Evolutionary conservation across 2,113 vertebrate species (phyloP), one percentile per base, ranked within the genome.

Genomic region (Megaceryle torquata): DNA sequence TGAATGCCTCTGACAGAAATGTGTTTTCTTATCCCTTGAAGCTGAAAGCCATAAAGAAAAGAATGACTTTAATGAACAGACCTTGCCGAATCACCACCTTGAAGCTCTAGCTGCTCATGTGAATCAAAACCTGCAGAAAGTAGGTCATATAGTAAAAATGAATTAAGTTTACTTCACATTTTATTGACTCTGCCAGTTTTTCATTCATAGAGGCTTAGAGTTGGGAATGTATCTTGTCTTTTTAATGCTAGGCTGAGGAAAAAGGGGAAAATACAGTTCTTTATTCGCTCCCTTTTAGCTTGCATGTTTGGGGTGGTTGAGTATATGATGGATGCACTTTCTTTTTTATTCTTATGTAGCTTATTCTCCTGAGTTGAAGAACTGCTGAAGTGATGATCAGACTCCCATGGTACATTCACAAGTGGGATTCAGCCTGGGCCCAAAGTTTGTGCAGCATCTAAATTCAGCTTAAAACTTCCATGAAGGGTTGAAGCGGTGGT

Each of bases 91-190:
- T 97, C 94, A 93, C 96, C 95, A 97, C 92, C 96, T 97, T 97
- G 85, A 95, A 97, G 95, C 95, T 96, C 93, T 76, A 71, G 77
- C 97, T 1, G 53, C 95, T 98, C 95, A 64, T 96, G 95, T 96
- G 97, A 98, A 96, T 97, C 96, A 97, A 96, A 98, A 97, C 95
- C 92, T 75, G 87, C 86, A 14, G 56, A 96, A 98, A 98, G 95
- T 98, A 98, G 98, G 98, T 98, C 98, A 97, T 96, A 93, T 93
- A 98, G 96, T 98, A 97, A 97, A 97, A 97, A 93, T 93, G 96
- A 97, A 96, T 96, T 96, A 96, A 94, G 83, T 90, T 97, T 94
- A 56, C 86, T 96, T 97, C 96, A 90, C 79, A 85, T 97, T 97
- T 97, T 98, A 96, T 95, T 97, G 96, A 91, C 96, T 98, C 95